These are phyloP conservation scores for Platygyra sinensis DNA, from an alignment of 64 coral and sea anemone genomes.

Conservation along the genomic window DNA sequence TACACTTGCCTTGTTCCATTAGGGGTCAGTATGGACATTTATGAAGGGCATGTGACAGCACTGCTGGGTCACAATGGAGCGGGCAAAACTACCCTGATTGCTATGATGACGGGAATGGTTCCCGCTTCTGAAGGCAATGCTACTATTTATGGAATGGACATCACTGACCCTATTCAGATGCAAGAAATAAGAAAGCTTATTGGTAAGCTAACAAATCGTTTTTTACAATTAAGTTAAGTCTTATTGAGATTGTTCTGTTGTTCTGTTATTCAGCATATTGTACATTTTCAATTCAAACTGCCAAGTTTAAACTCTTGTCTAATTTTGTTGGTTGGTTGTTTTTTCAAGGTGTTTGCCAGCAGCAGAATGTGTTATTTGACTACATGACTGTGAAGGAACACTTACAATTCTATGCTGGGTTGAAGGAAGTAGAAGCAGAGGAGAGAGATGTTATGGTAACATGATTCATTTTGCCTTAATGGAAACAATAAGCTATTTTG, in stretches of 20 bases:
- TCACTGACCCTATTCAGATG: conserved; percentile 65
- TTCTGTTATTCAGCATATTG: too few species aligned
- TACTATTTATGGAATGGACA: conserved; percentile 77
- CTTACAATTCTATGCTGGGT: conserved; percentile 76
- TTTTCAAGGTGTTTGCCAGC: conserved; percentile 74
- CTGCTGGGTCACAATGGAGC: conserved; percentile 92
- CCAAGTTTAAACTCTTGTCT: neutral
- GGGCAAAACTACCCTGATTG: conserved; percentile 87
- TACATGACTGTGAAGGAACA: conserved; percentile 85
- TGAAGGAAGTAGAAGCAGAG: conserved; percentile 50
- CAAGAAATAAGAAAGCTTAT: conserved; percentile 66
- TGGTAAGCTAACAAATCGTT: conserved; percentile 28
- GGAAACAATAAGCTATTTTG: too few species aligned
- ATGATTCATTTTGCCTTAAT: neutral
- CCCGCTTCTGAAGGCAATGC: conserved; percentile 59
- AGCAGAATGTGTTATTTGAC: conserved; percentile 88
- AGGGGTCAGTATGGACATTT: conserved; percentile 91
- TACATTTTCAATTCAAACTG: too few species aligned
- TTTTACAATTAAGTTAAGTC: neutral
- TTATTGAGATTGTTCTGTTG: too few species aligned
- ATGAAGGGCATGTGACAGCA: conserved; percentile 89
- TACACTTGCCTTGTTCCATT: neutral
- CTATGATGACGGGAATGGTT: conserved; percentile 83
- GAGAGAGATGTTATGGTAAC: conserved; percentile 42
- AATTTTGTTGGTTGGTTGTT: neutral